Evolutionary conservation across 1,140 invertebrate genomes (phyloP), one percentile per base, ranked within the genome.

Genomic region (Drosophila ficusphila): DNA sequence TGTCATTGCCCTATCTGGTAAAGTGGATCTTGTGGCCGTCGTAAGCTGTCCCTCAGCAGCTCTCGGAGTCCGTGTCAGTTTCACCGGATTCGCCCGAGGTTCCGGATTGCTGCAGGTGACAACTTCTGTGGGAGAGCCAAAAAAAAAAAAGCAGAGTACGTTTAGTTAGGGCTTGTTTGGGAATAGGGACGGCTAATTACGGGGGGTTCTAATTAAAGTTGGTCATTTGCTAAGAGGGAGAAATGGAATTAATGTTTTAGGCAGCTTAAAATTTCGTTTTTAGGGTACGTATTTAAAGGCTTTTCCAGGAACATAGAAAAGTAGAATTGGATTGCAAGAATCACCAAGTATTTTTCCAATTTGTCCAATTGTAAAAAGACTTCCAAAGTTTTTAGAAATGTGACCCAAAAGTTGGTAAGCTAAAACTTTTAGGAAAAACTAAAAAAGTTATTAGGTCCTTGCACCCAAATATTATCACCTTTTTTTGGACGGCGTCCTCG

Each of bases 1-100:
- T 88, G 82, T 88, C 82, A 88, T 77, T 86, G 76, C 72, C 53
- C 76, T 85, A 85, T 85, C 81, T 81, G 72, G 62, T 58, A 73
- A 69, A 86, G 81, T 85, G 81, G 81, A 85, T 85, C 82, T 86
- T 52, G 72, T 75, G 72, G 53, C 44, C 41, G 72, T 62, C 58
- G 68, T 73, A 57, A 76, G 62, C 76, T 61, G 42, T 46, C 23
- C 51, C 36, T 53, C 36, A 53, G 71, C n/a, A 14, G 2, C 9
- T 14, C 9, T 34, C 27, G 8, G 12, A 16, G 11, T 19, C 21
- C 9, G 42, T 42, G 27, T 23, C 25, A 25, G 19, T 8, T 21
- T 25, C 34, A 7, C 54, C 33, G 36, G 33, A 34, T 38, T 19
- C 19, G 54, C 25, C 38, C 12, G 12, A 23, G 23, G 36, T 27